These are phyloP conservation scores for Dendrolimus pini DNA, from an alignment of 2,888 invertebrate species.

Conservation along the genomic window DNA sequence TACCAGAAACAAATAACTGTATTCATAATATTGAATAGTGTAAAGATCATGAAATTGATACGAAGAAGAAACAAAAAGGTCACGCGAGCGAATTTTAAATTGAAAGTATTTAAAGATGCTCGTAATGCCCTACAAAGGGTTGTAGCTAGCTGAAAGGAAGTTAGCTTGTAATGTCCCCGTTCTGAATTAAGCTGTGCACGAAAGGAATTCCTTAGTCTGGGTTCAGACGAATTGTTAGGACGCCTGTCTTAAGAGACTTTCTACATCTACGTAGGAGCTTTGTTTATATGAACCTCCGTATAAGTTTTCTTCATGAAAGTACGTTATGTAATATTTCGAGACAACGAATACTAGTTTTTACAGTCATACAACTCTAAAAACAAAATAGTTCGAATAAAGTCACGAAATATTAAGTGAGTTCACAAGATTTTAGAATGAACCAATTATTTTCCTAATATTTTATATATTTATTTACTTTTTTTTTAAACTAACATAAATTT, in stretches of 20 bases:
- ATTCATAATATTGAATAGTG: too few relatives aligned
- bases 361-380: too few relatives aligned
- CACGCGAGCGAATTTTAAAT: neutral
- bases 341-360: neutral
- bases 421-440: too few relatives aligned
- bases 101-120: neutral
- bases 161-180: slow-evolving; percentile 4
- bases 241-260: slow-evolving; percentile 1
- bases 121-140: neutral
- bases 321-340: neutral
- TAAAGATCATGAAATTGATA: too few relatives aligned
- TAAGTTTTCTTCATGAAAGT: neutral
- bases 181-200: slow-evolving; percentile 4
- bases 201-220: neutral
- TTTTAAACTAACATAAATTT: too few relatives aligned
- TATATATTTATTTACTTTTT: too few relatives aligned
- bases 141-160: neutral
- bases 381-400: too few relatives aligned
- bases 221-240: slow-evolving; percentile 6
- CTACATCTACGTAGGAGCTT: neutral
- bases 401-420: too few relatives aligned
- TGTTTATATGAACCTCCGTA: neutral
- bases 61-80: too few relatives aligned
- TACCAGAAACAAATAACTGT: too few relatives aligned
- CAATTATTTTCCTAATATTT: too few relatives aligned